Base-by-base conservation (phyloP, 2,113 vertebrate species). In the Sturnira hondurensis region DNA sequence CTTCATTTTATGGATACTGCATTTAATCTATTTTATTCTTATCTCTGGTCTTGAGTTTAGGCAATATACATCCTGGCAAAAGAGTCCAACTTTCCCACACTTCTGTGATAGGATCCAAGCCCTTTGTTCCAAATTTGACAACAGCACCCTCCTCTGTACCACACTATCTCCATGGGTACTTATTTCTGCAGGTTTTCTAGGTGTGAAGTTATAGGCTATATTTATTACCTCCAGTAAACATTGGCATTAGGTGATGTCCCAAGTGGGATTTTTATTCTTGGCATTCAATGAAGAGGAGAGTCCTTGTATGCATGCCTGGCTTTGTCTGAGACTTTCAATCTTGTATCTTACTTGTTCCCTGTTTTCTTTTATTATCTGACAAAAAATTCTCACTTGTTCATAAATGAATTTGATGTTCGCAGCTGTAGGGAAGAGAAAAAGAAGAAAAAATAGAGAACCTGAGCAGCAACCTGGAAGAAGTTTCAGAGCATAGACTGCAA, bases 1-100 rank as follows among this genome's bases (percentile, higher is more conserved):
- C 88, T 92, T 74, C 58, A 80, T 45, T 91, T 85, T 81, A 81
- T 91, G 71, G 33, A 70, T 93, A 73, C 47, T 87, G 4, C 43
- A 86, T 86, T 95, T 68, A 82, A 89, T 88, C 77, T 77, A 70
- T 78, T 89, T 89, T 83, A 67, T 94, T n/a, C 24, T 91, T 89
- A 86, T 70, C 45, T 95, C 47, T 78, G 56, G 52, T 41, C 38
- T 92, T 65, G 54, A 28, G 33, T 89, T 54, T 85, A 92, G 52
- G 17, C 31, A 86, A 54, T 77, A n/a, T 28, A 20, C 26, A 74
- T 92, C 28, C 31, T 86, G 73, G 84, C 41, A 67, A 80, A 78
- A 83, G n/a, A 65, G 33, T 70, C 38, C 54, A 28, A 71, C 24
- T 94, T 94, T 78, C n/a, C 45, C 52, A 33, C 63, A 9, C 67